These are phyloP conservation scores for Phyllotis vaccarum DNA, from an alignment of 2,797 vertebrate species.

Conservation along the genomic window DNA sequence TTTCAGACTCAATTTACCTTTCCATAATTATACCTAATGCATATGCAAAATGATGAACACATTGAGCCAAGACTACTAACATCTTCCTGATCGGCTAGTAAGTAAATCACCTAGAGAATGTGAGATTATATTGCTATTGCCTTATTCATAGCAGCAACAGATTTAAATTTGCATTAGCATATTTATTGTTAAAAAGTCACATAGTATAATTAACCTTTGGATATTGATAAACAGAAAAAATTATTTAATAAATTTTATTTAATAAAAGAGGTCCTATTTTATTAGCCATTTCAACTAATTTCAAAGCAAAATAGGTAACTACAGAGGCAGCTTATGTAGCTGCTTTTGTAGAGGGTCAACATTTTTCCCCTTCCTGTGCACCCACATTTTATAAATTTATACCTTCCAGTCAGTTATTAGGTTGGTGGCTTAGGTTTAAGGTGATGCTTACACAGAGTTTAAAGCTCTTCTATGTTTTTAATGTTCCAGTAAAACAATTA, in stretches of 20 bases:
- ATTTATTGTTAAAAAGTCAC: neutral
- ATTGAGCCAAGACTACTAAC: neutral
- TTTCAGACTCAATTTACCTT: conserved; percentile 13
- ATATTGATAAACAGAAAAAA: neutral
- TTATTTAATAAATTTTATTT: neutral
- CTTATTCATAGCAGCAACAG: neutral
- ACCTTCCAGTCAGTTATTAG: conserved; percentile 6
- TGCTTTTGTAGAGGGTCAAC: neutral
- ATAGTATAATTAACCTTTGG: neutral
- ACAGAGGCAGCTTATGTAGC: neutral
- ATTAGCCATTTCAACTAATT: neutral
- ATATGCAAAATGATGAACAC: neutral
- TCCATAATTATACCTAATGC: neutral
- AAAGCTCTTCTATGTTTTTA: conserved; percentile 19
- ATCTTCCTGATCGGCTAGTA: neutral
- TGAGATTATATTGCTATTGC: neutral
- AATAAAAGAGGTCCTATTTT: neutral
- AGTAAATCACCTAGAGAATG: neutral
- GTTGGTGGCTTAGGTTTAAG: neutral
- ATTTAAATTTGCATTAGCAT: conserved; percentile 16
- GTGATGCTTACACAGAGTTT: neutral
- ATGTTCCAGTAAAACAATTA: neutral
- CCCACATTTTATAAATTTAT: neutral
- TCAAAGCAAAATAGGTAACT: neutral
- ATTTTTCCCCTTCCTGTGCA: neutral